phyloP scores from a whole-genome alignment of 1,140 invertebrate species.

The Drosophila lini region DNA sequence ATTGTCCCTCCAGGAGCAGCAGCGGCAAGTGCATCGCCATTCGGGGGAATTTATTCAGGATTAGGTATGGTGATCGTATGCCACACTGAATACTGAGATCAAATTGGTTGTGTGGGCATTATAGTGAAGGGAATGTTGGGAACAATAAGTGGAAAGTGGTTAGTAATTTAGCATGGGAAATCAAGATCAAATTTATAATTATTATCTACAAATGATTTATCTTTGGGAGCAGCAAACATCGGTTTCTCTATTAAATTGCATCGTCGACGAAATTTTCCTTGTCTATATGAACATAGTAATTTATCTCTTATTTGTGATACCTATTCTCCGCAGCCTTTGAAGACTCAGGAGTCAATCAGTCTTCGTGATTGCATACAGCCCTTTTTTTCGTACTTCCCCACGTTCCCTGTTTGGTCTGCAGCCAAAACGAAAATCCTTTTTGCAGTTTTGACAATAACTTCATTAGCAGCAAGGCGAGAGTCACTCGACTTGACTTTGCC shows the following conservation, averaged over 20 bases:
- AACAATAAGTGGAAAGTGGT: neutral
- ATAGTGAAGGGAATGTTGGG: neutral
- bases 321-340: neutral
- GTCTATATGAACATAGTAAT: neutral
- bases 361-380: neutral
- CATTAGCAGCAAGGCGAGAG: conserved; percentile 53
- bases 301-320: neutral
- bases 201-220: neutral
- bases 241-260: no score
- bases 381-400: neutral
- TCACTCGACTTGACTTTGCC: conserved; percentile 48
- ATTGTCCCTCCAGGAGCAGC: conserved; percentile 14
- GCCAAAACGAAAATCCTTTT: conserved; percentile 32
- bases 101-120: conserved; percentile 1
- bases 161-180: no score
- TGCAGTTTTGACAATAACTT: conserved; percentile 60
- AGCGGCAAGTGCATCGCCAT: conserved; percentile 22
- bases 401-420: conserved; percentile 4
- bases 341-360: neutral
- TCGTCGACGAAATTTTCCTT: no score
- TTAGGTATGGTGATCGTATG: conserved; percentile 27
- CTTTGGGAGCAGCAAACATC: no score
- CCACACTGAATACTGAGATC: conserved; percentile 13
- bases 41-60: conserved; percentile 11
- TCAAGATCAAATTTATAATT: no score